Evolutionary conservation across 1,140 invertebrate genomes (phyloP), one percentile per base, ranked within the genome.

Genomic region (Caenorhabditis brenneri): DNA sequence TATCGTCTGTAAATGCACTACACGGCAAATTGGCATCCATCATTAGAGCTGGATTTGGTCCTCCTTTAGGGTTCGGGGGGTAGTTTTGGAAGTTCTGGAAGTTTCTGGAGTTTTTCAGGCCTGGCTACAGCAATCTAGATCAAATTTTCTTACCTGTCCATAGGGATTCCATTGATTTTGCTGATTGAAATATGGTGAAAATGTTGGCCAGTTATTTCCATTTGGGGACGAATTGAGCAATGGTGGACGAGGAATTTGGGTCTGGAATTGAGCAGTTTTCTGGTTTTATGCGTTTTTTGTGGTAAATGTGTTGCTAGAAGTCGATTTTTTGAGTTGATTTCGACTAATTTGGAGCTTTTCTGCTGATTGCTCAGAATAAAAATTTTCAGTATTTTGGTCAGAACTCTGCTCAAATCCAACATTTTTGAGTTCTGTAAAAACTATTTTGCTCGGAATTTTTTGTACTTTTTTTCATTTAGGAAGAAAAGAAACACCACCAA

Each of bases 1-100:
- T 91, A 36, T 91, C 89, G 81, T 90, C 89, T 15, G 88, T 90
- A 82, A 85, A 91, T 4, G 88, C 89, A 49, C 82, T 82, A 65
- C 89, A 90, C 3, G 85, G 85, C 6, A 86, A 22, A 51, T 86
- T 39, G 2, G 42, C 83, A 19, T 78, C 58, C 82, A 84, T 80
- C 24, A 58, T 33, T n/a, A 46, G 36, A 24, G 58, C 65, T 29
- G 82, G 36, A 78, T 24, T 27, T 6, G 42, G 81, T 22, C 48
- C 24, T 22, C n/a, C 19, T 29, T 82, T 74, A 0, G n/a, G 42
- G 16, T 33, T 22, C 6, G 24, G 42, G 5, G 31, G 58, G 29
- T 29, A 46, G 51, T 51, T 29, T 15, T 46, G 78, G 42, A 79
- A 29, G 2, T 22, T 12, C 6, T 19, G 0, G 49, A 36, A 53